These are phyloP conservation scores for Sminthurides aquaticus DNA, from an alignment of 2,888 invertebrate species.

Conservation along the genomic window DNA sequence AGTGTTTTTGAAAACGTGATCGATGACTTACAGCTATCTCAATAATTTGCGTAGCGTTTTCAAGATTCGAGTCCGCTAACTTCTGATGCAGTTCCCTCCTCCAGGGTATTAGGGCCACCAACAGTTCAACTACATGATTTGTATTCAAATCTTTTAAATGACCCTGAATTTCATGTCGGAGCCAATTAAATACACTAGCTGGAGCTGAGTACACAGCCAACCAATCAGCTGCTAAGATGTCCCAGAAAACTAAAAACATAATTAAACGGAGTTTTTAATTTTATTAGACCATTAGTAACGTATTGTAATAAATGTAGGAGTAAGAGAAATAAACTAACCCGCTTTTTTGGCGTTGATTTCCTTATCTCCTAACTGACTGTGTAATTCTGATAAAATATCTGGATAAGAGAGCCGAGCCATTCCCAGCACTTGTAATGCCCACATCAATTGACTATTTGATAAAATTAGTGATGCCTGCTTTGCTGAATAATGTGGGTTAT, in stretches of 20 bases:
- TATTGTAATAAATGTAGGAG: neutral
- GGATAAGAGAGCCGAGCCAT: slow-evolving; percentile 32
- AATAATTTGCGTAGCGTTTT: slow-evolving; percentile 34
- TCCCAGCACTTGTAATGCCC: slow-evolving; percentile 34
- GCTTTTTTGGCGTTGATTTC: slow-evolving; percentile 17
- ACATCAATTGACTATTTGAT: slow-evolving; percentile 34
- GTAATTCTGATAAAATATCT: slow-evolving; percentile 32
- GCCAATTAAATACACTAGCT: slow-evolving; percentile 35
- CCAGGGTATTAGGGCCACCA: slow-evolving; percentile 35
- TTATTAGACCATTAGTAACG: neutral
- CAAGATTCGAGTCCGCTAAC: slow-evolving; percentile 30
- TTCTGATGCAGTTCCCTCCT: slow-evolving; percentile 38
- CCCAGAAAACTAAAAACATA: slow-evolving; percentile 32
- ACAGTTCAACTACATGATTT: slow-evolving; percentile 22
- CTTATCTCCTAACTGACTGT: slow-evolving; percentile 10
- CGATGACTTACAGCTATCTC: slow-evolving; percentile 31
- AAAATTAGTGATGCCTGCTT: slow-evolving; percentile 29
- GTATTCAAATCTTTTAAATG: slow-evolving; percentile 25
- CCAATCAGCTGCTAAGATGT: slow-evolving; percentile 38
- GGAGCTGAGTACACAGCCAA: slow-evolving; percentile 34
- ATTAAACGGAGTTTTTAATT: neutral
- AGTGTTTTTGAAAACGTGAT: too few species aligned
- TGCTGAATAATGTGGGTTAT: slow-evolving; percentile 37
- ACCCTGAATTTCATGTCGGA: slow-evolving; percentile 24
- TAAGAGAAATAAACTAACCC: slow-evolving; percentile 19